These are phyloP conservation scores for Prenolepis imparis DNA, from an alignment of 2,888 invertebrate genomes.

Conservation along the genomic window DNA sequence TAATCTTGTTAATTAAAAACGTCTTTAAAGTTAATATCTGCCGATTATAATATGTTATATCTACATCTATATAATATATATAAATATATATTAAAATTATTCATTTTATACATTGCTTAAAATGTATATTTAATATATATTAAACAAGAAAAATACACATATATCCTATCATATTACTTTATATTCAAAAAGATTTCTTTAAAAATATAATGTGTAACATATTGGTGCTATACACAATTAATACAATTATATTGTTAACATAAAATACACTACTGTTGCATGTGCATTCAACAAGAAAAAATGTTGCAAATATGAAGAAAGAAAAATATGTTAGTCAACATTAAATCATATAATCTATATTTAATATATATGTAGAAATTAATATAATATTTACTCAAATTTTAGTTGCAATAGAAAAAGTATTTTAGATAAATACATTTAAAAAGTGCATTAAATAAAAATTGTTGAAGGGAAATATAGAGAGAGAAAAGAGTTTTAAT, in stretches of 20 bases:
- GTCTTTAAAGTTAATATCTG: not conserved
- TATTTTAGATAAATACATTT: not conserved
- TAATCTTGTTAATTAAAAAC: not conserved
- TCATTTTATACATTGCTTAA: not conserved
- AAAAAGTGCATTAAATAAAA: not conserved
- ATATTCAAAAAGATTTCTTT: not conserved
- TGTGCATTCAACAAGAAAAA: conserved; percentile 18
- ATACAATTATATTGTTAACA: not conserved
- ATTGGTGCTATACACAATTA: not conserved
- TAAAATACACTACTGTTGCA: not conserved
- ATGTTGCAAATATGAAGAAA: not conserved
- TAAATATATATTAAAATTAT: conserved; percentile 11
- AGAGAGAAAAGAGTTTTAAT: not conserved
- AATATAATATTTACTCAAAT: not conserved
- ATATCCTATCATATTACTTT: not conserved
- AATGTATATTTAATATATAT: not conserved
- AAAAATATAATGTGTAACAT: conserved; percentile 3
- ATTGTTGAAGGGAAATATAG: not conserved
- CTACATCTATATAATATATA: conserved; percentile 1
- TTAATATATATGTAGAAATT: conserved; percentile 9
- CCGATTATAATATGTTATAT: not conserved
- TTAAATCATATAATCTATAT: too few relatives aligned
- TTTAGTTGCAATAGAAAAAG: conserved; percentile 16
- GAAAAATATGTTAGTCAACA: not conserved
- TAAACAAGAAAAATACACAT: not conserved